Conservation (phyloP, 37 sponge, comb jelly and placozoan genomes). For the Theonella swinhoei region DNA sequence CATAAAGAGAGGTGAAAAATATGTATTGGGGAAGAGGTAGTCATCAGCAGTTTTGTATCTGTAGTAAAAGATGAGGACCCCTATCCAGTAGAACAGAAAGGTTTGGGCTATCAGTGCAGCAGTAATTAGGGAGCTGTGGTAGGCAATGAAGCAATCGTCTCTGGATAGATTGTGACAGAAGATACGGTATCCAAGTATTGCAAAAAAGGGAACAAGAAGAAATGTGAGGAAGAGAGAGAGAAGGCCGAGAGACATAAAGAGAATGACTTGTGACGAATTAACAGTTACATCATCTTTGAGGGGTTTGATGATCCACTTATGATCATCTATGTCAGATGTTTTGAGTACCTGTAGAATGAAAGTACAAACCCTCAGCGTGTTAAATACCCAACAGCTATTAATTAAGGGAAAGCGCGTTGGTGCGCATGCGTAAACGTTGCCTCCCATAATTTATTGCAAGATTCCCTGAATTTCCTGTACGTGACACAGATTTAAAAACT, state of each 20-base stretch:
- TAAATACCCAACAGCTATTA: no score
- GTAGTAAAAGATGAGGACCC: not conserved
- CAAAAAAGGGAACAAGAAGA: not conserved
- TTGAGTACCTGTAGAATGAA: not conserved
- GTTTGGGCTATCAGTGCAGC: not conserved
- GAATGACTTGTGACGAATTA: not conserved
- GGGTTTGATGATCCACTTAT: not conserved
- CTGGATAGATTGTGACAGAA: no score
- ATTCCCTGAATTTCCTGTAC: no score
- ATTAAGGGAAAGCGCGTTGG: no score
- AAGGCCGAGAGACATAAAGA: not conserved
- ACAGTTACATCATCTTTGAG: not conserved
- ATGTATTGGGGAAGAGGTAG: not conserved
- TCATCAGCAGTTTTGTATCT: not conserved
- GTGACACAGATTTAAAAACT: no score
- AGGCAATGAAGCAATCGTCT: no score
- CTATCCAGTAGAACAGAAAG: not conserved
- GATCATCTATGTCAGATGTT: not conserved
- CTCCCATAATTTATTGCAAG: no score
- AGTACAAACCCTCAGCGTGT: no score
- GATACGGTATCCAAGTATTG: no score
- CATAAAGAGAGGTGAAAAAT: not conserved
- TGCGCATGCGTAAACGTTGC: no score
- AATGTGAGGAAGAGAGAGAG: slow-evolving; percentile 3
- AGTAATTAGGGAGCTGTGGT: not conserved